Conservation (phyloP, 2,113 vertebrate species). For the Phylloscopus whistleri region DNA sequence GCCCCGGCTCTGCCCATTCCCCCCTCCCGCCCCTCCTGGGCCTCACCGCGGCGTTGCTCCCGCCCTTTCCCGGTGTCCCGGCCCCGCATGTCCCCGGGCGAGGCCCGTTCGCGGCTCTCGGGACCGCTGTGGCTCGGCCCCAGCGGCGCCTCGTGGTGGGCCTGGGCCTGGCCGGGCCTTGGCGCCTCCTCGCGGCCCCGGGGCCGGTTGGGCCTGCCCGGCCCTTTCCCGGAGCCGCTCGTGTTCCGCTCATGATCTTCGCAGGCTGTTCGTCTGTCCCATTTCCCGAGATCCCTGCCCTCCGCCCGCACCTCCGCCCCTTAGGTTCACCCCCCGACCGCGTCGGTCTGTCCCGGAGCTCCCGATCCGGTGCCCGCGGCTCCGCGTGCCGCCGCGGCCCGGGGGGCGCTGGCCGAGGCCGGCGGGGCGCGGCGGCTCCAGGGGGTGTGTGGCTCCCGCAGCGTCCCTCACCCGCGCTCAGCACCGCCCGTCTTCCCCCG, state of each 20-base stretch:
- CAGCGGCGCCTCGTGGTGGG: neutral
- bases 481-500: neutral
- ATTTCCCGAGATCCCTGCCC: rapidly evolving
- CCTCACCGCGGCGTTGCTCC: neutral
- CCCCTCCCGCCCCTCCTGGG: neutral
- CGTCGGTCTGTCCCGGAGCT: neutral
- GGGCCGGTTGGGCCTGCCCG: neutral
- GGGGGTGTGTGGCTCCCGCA: no score
- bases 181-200: neutral
- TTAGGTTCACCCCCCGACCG: rapidly evolving
- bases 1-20: neutral
- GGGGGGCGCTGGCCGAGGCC: neutral
- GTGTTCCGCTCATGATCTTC: neutral
- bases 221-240: neutral
- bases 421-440: neutral
- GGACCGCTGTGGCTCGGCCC: no score
- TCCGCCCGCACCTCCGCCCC: rapidly evolving
- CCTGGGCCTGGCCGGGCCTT: neutral
- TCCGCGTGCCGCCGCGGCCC: neutral
- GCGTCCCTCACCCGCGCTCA: neutral
- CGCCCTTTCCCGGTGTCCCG: neutral
- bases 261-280: no score
- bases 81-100: neutral
- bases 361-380: no score
- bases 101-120: neutral